phyloP scores from a whole-genome alignment of 1,140 invertebrate species.

The Drosophila sproati region DNA sequence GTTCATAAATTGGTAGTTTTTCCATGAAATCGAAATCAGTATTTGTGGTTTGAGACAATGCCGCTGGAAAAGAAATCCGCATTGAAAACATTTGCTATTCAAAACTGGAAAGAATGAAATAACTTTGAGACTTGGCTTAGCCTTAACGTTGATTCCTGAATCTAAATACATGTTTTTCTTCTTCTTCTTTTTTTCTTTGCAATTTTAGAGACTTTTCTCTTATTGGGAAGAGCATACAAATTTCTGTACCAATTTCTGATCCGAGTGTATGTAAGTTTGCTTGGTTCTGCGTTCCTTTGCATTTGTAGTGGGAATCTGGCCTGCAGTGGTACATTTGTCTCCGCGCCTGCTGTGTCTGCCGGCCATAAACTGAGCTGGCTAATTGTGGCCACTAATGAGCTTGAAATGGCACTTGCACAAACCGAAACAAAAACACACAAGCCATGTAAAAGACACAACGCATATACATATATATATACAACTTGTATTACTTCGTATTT shows the following conservation, averaged over 20 bases:
- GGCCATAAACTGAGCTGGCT: slow-evolving; percentile 74
- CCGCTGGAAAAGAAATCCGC: not conserved
- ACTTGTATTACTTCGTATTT: slow-evolving; percentile 37
- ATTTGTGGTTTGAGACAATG: not conserved
- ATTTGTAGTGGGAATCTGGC: slow-evolving; percentile 34
- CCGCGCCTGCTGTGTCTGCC: slow-evolving; percentile 58
- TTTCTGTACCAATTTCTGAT: not conserved
- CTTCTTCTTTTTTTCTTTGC: too few relatives aligned
- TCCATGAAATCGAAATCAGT: not conserved
- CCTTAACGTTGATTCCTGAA: too few relatives aligned
- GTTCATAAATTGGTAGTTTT: not conserved
- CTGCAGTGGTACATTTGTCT: slow-evolving; percentile 51
- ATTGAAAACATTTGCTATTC: not conserved
- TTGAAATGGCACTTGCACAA: slow-evolving; percentile 79
- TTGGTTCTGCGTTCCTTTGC: not conserved
- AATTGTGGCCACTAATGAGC: slow-evolving; percentile 81
- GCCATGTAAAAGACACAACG: slow-evolving; percentile 1
- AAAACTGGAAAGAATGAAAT: not conserved
- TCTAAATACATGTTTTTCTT: too few relatives aligned
- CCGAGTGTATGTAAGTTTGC: not conserved
- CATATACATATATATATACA: not conserved
- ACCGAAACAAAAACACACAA: slow-evolving; percentile 41
- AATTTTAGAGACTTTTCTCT: not conserved
- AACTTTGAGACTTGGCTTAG: not conserved
- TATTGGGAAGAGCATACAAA: not conserved